Evolutionary conservation across 2,113 vertebrate species (phyloP), one percentile per base, ranked within the genome.

Genomic region (Lamprologus ornatipinnis): DNA sequence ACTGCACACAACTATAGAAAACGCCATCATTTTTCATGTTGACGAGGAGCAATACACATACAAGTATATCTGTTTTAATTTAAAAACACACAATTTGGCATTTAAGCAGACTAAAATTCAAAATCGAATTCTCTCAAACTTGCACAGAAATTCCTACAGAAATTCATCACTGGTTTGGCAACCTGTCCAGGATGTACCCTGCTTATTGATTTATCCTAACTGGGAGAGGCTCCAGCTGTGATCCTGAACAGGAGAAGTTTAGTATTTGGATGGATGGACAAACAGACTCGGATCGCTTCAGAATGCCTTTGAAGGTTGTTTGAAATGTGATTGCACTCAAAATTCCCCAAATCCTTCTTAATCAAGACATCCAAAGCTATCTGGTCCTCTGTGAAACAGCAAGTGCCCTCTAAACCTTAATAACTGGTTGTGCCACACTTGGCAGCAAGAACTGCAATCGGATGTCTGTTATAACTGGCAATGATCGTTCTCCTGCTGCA

Each of bases 21-120:
- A 63, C 1, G 3, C 15, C 26, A 63, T 35, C 1, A 35, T 63
- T 63, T 63, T 35, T 35, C 17, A n/a, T 6, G 0, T 35, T 63
- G 31, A 63, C 17, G 17, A 63, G 58, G 58, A 63, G 31, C 58
- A 63, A 63, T 35, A 35, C 58, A 63, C 40, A 42, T 28, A 28
- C 28, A 28, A 28, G 28, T 28, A 28, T 28, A 28, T 28, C 1
- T 28, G 28, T 28, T 28, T 28, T 28, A n/a, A 65, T 65, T 0
- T 37, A 65, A 65, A 35, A 35, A n/a, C 58, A 65, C 10, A 65
- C 3, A 37, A 37, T 65, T 65, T 63, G 1, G 31, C 17, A n/a
- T 63, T 65, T 65, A 65, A 65, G 60, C 17, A 37, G 60, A 37
- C 33, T 65, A 65, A 65, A 21, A 37, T 65, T 65, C 6, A n/a